These are phyloP conservation scores for Tokudaia tokunoshimensis DNA, from an alignment of 2,797 vertebrate genomes.

Conservation along the genomic window DNA sequence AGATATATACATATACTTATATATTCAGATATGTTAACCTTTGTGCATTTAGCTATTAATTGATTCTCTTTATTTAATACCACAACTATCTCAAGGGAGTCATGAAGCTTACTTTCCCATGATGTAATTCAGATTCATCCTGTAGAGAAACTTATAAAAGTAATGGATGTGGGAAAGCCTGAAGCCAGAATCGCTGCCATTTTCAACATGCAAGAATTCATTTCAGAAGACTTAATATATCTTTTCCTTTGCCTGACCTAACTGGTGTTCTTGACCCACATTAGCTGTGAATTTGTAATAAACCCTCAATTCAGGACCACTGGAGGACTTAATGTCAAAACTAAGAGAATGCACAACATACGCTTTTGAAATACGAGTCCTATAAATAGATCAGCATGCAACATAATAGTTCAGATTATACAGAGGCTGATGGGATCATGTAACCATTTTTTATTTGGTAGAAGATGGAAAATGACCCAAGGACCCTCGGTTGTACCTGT, in stretches of 20 bases:
- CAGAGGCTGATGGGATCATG: neutral
- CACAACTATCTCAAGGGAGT: slow-evolving; percentile 59
- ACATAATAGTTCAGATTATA: neutral
- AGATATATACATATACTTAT: neutral
- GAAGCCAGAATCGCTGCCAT: slow-evolving; percentile 67
- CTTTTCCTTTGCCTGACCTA: slow-evolving; percentile 57
- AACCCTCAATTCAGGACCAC: slow-evolving; percentile 8
- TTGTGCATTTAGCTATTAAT: slow-evolving; percentile 64
- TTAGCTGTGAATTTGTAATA: slow-evolving; percentile 57
- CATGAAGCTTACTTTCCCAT: slow-evolving; percentile 76
- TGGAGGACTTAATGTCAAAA: slow-evolving; percentile 50
- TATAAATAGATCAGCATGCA: slow-evolving; percentile 1
- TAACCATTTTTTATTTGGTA: slow-evolving; percentile 7
- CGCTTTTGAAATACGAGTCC: slow-evolving; percentile 55
- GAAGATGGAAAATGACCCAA: neutral
- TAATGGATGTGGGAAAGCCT: slow-evolving; percentile 77
- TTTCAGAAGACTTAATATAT: slow-evolving; percentile 57
- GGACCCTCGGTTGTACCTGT: neutral
- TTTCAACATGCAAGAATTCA: slow-evolving; percentile 67
- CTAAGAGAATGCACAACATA: slow-evolving; percentile 13
- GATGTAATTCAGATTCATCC: slow-evolving; percentile 76
- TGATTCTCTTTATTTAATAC: slow-evolving; percentile 65
- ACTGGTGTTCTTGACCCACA: slow-evolving; percentile 56
- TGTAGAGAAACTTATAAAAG: slow-evolving; percentile 75
- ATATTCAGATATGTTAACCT: slow-evolving; percentile 22